Evolutionary conservation across 2,797 vertebrate genomes (phyloP), one percentile per base, ranked within the genome.

Genomic region (Graptemys geographica): DNA sequence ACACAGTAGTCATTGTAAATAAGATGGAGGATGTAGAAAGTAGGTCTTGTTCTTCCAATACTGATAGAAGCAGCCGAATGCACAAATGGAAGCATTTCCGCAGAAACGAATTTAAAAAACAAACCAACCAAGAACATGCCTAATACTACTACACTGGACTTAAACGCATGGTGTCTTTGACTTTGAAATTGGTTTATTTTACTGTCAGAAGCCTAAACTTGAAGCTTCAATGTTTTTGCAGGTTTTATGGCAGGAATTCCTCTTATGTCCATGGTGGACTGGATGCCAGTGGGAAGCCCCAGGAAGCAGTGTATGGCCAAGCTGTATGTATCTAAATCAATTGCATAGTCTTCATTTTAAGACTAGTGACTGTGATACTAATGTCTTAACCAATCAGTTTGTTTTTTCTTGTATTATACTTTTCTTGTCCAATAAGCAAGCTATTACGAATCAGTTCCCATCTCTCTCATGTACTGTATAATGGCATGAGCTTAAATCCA

Each of bases 161-260:
- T 11, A 96, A 93, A 59, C 79, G 16, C 1, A 28, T 65, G 6
- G 8, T 85, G 15, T 8, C 5, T 88, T 49, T 74, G 21, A 1
- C 62, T 90, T 81, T 37, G 72, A 47, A 28, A 56, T 23, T 82
- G 3, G 7, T 49, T 88, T 37, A 6, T 19, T 78, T 23, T 0
- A 3, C 65, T 81, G 89, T 81, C 52, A 56, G 2, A 11, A 5
- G 59, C 49, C 72, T 96, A 78, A 96, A 85, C 28, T 89, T 33
- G 69, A 11, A 25, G 2, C 93, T 62, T 94, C 25, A 84, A 72
- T 62, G 1, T 92, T 82, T 94, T 95, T 93, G 62, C 89, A 99
- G 99, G 98, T 99, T 99, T 98, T 99, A 99, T 94, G 99, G 99
- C 89, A 99, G 99, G 96, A 99, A 99, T 98, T 99, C 99, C 90